A percentile compares a stretch with the other conserved stretches of the same genome.
These are phyloP conservation scores for Motacilla alba DNA, from an alignment of 2,113 vertebrate genomes.

Conservation along the genomic window DNA sequence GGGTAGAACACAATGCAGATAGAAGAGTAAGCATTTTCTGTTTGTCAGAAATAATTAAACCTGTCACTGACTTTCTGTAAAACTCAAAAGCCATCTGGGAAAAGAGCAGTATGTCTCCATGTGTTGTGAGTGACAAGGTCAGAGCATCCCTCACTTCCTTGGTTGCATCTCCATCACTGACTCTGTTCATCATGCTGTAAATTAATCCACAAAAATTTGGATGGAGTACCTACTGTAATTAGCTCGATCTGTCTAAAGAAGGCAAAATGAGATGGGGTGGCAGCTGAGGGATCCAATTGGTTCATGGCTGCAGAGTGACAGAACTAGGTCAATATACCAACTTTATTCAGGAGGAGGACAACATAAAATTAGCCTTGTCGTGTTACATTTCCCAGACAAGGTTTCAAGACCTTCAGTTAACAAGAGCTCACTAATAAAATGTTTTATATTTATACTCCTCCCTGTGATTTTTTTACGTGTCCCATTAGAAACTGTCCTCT, in stretches of 20 bases:
- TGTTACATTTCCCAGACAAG: neutral
- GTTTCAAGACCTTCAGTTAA: neutral
- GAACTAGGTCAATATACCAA: slow-evolving; percentile 35
- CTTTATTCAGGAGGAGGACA: neutral
- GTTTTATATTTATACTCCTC: neutral
- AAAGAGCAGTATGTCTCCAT: slow-evolving; percentile 54
- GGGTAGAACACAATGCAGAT: slow-evolving; percentile 7
- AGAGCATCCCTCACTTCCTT: slow-evolving; percentile 39
- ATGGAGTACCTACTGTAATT: slow-evolving; percentile 58
- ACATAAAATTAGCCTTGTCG: neutral
- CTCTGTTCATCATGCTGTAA: slow-evolving; percentile 61
- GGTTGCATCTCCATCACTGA: slow-evolving; percentile 46
- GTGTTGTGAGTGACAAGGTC: slow-evolving; percentile 69
- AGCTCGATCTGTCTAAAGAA: slow-evolving; percentile 37
- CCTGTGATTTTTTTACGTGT: neutral
- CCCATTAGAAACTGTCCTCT: neutral
- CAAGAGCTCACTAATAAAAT: neutral
- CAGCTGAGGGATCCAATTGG: slow-evolving; percentile 12
- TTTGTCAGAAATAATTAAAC: slow-evolving; percentile 74
- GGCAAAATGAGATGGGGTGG: slow-evolving; percentile 13
- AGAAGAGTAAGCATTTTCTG: slow-evolving; percentile 41
- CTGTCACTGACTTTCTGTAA: slow-evolving; percentile 53
- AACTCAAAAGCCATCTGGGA: slow-evolving; percentile 65
- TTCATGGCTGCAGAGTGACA: neutral
- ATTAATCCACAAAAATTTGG: slow-evolving; percentile 65